These are phyloP conservation scores for Steromphala cineraria DNA, from an alignment of 2,888 invertebrate genomes.

Conservation along the genomic window DNA sequence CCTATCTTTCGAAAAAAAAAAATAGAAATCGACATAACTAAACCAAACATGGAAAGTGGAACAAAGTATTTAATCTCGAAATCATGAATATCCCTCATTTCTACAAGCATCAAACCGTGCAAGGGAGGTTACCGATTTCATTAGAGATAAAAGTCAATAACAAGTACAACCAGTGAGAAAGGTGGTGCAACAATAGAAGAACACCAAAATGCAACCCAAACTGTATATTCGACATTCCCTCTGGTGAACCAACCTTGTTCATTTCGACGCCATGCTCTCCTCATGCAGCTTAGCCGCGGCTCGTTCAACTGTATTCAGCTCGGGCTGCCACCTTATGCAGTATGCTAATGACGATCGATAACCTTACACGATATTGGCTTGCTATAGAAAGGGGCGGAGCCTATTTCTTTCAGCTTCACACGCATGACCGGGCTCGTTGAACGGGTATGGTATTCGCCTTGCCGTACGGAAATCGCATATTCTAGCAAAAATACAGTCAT, in stretches of 20 bases:
- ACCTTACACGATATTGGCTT: not conserved
- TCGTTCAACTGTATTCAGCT: not conserved
- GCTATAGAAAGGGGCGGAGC: not conserved
- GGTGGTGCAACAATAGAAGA: too few species aligned
- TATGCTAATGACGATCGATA: constrained; percentile 4
- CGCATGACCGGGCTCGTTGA: not conserved
- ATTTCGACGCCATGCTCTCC: not conserved
- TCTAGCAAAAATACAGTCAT: not conserved
- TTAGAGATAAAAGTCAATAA: too few species aligned
- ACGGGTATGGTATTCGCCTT: not conserved
- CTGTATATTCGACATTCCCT: too few species aligned
- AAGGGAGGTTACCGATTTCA: too few species aligned
- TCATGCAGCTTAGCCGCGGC: not conserved
- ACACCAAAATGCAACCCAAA: too few species aligned
- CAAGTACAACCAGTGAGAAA: too few species aligned
- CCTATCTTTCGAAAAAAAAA: too few species aligned
- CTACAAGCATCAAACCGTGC: too few species aligned
- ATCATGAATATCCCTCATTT: too few species aligned
- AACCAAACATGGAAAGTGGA: too few species aligned
- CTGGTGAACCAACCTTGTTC: not conserved
- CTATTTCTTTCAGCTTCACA: not conserved
- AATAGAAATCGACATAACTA: too few species aligned
- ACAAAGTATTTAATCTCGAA: too few species aligned
- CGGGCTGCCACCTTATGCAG: not conserved
- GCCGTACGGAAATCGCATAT: not conserved